phyloP scores from a whole-genome alignment of 2,113 vertebrate species.

The Calonectris borealis region DNA sequence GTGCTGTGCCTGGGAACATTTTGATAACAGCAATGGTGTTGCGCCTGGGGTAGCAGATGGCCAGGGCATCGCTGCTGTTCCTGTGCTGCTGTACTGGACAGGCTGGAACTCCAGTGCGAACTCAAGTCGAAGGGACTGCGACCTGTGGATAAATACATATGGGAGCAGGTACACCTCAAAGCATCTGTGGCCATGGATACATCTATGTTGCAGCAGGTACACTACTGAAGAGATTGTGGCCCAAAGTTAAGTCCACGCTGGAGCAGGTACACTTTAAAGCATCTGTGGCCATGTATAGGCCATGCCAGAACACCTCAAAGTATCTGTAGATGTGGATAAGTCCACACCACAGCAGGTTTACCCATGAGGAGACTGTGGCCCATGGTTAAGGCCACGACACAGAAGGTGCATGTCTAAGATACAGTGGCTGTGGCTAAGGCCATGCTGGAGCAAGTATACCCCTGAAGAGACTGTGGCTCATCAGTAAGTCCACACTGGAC shows the following conservation, averaged over 20 bases:
- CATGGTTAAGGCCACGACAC: not conserved
- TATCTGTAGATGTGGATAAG: not conserved
- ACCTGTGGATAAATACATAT: not conserved
- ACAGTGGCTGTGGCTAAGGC: not conserved
- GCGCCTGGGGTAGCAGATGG: not conserved
- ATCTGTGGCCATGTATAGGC: not conserved
- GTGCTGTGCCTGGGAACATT: not conserved
- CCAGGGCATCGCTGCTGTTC: not conserved
- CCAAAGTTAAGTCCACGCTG: not conserved
- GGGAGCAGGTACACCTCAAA: not conserved
- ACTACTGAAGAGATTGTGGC: not conserved
- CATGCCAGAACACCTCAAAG: not conserved
- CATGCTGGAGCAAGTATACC: not conserved
- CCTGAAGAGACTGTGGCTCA: not conserved
- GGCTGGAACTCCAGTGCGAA: not conserved
- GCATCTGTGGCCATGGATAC: accelerated
- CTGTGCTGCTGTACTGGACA: not conserved
- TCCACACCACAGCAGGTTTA: not conserved
- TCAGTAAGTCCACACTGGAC: not conserved
- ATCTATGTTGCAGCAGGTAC: not conserved
- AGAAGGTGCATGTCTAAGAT: not conserved
- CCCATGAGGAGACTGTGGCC: not conserved
- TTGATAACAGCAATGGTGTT: not conserved
- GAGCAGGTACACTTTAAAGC: not conserved
- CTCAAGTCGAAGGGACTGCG: not conserved